Evolutionary conservation across 2,113 vertebrate species (phyloP).

Genomic region (Girardinichthys multiradiatus): DNA sequence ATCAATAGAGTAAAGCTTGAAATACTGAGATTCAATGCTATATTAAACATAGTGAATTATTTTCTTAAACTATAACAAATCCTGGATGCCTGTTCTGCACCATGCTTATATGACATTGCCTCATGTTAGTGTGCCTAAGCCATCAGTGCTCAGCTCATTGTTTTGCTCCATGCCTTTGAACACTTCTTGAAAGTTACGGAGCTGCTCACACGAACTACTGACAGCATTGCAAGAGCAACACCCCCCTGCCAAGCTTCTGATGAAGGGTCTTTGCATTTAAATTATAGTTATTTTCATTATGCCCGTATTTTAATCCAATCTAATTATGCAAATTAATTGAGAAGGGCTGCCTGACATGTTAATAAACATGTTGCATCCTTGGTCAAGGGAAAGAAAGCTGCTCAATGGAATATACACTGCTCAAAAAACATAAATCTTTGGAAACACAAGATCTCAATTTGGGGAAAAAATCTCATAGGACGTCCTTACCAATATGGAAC

Average conservation of each 20-base stretch:
- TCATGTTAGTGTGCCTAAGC: background rate
- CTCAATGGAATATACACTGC: background rate
- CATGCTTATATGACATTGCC: background rate
- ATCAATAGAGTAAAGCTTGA: background rate
- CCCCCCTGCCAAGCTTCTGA: constrained; percentile 5
- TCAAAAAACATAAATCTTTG: no score
- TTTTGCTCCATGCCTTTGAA: constrained; percentile 2
- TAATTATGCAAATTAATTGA: constrained; percentile 19
- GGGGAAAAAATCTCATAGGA: no score
- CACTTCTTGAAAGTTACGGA: background rate
- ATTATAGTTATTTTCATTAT: constrained; percentile 1
- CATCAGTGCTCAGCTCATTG: background rate
- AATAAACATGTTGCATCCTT: background rate
- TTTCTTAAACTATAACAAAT: no score
- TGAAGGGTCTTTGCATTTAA: constrained; percentile 16
- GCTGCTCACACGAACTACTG: background rate
- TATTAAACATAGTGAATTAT: no score
- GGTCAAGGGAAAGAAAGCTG: constrained; percentile 9
- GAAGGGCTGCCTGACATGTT: constrained; percentile 1
- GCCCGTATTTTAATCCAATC: constrained; percentile 7
- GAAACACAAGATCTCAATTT: no score
- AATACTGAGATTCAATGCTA: background rate
- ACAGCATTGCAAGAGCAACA: background rate
- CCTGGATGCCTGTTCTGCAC: background rate
- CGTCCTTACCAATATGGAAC: no score